These are phyloP conservation scores for Diadumene lineata DNA, from an alignment of 92 coral and sea anemone species.

Conservation along the genomic window DNA sequence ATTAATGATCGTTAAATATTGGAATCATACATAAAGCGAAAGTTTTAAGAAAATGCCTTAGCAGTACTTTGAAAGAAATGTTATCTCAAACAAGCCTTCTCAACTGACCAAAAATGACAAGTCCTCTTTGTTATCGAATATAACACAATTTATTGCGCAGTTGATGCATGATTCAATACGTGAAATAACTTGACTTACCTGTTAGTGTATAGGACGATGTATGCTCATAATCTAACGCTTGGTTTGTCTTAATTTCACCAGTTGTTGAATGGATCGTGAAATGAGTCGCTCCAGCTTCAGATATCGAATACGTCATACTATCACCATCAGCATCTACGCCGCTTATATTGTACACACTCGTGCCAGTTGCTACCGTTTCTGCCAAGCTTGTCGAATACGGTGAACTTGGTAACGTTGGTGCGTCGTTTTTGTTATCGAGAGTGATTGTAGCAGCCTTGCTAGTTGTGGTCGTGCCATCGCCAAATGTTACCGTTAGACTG, in stretches of 20 bases:
- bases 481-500: slow-evolving; percentile 57
- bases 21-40: too few relatives aligned
- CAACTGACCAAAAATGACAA: too few relatives aligned
- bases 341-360: slow-evolving; percentile 55
- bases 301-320: slow-evolving; percentile 50
- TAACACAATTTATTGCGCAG: too few relatives aligned
- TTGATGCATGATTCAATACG: background rate
- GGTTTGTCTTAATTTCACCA: slow-evolving; percentile 46
- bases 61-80: too few relatives aligned
- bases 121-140: too few relatives aligned
- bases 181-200: slow-evolving; percentile 27
- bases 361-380: slow-evolving; percentile 52
- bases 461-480: slow-evolving; percentile 44
- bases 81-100: too few relatives aligned
- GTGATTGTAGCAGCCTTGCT: slow-evolving; percentile 51
- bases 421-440: slow-evolving; percentile 62
- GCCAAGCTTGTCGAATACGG: slow-evolving; percentile 59
- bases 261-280: slow-evolving; percentile 47
- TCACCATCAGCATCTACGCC: slow-evolving; percentile 70
- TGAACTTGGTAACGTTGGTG: slow-evolving; percentile 58
- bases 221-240: slow-evolving; percentile 42
- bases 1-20: too few relatives aligned
- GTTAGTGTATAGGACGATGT: slow-evolving; percentile 44
- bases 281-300: slow-evolving; percentile 55
- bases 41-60: too few relatives aligned